These are phyloP conservation scores for Alcedo quadribrachys DNA, from an alignment of 2,797 vertebrate genomes.

Conservation along the genomic window DNA sequence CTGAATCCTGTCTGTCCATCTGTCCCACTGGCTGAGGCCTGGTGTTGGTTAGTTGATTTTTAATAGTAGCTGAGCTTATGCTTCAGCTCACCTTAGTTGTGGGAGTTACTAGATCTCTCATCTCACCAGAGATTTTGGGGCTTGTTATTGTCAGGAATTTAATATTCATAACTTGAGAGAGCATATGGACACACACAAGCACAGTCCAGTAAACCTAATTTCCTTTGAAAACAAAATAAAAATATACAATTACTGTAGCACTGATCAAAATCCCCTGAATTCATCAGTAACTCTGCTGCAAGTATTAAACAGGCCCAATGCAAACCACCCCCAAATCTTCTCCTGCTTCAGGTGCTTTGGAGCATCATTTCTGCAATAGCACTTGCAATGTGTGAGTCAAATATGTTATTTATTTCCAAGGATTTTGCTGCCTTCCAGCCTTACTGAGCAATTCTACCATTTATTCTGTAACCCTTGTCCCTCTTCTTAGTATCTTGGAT, in stretches of 20 bases:
- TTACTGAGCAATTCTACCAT: not conserved
- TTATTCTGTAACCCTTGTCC: not conserved
- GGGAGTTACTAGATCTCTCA: not conserved
- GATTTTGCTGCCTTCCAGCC: not conserved
- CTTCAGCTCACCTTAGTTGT: not conserved
- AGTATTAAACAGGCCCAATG: not conserved
- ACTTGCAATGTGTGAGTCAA: not conserved
- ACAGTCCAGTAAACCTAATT: not conserved
- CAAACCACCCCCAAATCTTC: not conserved
- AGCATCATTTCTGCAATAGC: not conserved
- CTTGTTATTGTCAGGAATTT: not conserved
- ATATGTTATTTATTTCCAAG: not conserved
- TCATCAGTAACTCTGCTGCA: not conserved
- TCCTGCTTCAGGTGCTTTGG: not conserved
- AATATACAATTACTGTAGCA: not conserved
- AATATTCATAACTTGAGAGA: not conserved
- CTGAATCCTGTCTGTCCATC: not conserved
- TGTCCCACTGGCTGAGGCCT: not conserved
- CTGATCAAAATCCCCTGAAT: not conserved
- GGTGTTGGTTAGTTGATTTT: not conserved
- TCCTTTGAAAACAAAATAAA: not conserved
- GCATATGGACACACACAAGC: not conserved
- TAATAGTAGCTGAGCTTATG: not conserved
- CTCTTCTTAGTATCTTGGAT: not conserved
- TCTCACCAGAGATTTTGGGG: not conserved